Percentiles rank a stretch among this genome's conserved stretches.
Conservation (phyloP, 2,888 invertebrate species). For the Lochmaea capreae region DNA sequence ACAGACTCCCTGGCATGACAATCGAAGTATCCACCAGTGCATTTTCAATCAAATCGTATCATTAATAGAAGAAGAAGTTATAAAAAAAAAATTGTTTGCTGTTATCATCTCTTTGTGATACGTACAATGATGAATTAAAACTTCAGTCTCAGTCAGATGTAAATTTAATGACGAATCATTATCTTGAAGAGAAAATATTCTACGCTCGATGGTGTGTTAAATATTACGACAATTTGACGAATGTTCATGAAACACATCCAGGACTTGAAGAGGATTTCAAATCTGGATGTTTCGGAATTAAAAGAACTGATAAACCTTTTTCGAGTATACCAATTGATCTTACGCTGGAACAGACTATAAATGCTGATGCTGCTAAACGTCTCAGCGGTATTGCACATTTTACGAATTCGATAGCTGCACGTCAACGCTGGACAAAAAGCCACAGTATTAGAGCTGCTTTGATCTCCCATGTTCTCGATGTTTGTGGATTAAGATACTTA, state of each 20-base stretch:
- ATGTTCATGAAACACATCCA: constrained; percentile 25
- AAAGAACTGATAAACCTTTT: constrained; percentile 23
- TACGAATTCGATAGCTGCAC: constrained; percentile 2
- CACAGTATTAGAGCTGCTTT: no score
- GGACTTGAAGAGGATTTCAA: constrained; percentile 3
- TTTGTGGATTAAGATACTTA: constrained; percentile 18
- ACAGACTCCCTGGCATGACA: constrained; percentile 35
- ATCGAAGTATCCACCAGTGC: constrained; percentile 24
- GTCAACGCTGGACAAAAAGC: no score
- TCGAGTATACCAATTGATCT: constrained; percentile 6
- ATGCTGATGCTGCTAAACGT: no score
- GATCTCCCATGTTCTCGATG: constrained; percentile 8
- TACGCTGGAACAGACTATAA: constrained; percentile 15
- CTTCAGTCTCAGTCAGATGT: constrained; percentile 6
- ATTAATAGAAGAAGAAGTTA: constrained; percentile 20
- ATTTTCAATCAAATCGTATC: constrained; percentile 26
- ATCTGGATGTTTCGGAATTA: constrained; percentile 13
- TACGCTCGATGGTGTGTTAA: constrained; percentile 20
- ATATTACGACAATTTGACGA: constrained; percentile 17
- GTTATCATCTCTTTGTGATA: constrained; percentile 40
- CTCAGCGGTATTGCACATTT: constrained; percentile 4
- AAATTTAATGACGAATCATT: constrained; percentile 1
- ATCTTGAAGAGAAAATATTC: constrained; percentile 3
- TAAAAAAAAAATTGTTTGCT: constrained; percentile 13
- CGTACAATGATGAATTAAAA: constrained; percentile 46